Percentiles rank a stretch among this genome's conserved stretches.
These are phyloP conservation scores for Smutsia gigantea DNA, from an alignment of 2,797 vertebrate species.

Conservation along the genomic window DNA sequence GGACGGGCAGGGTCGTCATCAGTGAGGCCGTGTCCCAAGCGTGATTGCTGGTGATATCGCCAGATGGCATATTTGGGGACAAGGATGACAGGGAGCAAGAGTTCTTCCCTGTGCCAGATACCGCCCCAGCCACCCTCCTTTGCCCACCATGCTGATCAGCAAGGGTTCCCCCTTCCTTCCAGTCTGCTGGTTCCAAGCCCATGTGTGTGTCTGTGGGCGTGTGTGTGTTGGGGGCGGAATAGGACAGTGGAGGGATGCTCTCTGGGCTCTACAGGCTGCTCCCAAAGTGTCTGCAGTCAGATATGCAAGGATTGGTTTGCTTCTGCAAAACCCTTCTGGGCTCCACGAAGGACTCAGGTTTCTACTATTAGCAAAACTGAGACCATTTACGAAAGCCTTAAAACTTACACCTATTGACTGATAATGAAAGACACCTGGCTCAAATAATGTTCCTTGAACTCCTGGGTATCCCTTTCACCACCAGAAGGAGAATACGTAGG, in stretches of 20 bases:
- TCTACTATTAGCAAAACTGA: not conserved
- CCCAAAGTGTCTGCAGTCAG: not conserved
- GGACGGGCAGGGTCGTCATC: not conserved
- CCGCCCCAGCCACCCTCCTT: not conserved
- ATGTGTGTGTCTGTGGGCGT: too few species aligned
- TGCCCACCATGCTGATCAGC: not conserved
- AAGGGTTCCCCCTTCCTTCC: not conserved
- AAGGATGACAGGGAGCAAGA: not conserved
- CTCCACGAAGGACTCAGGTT: not conserved
- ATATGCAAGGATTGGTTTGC: not conserved
- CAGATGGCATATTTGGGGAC: not conserved
- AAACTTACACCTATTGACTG: not conserved
- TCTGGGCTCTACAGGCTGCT: not conserved
- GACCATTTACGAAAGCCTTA: not conserved
- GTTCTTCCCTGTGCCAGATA: not conserved
- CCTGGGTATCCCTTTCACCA: not conserved
- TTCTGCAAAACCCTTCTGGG: not conserved
- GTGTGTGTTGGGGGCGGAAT: not conserved
- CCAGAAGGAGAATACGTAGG: not conserved
- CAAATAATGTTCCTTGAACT: not conserved
- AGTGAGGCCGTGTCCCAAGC: not conserved
- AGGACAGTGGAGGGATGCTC: not conserved
- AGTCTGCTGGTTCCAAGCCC: not conserved
- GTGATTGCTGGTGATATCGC: not conserved
- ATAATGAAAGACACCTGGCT: not conserved